A percentile compares a stretch with the other conserved stretches of the same genome.
Conservation (phyloP, 2,888 invertebrate genomes). For the Galerucella nymphaeae region DNA sequence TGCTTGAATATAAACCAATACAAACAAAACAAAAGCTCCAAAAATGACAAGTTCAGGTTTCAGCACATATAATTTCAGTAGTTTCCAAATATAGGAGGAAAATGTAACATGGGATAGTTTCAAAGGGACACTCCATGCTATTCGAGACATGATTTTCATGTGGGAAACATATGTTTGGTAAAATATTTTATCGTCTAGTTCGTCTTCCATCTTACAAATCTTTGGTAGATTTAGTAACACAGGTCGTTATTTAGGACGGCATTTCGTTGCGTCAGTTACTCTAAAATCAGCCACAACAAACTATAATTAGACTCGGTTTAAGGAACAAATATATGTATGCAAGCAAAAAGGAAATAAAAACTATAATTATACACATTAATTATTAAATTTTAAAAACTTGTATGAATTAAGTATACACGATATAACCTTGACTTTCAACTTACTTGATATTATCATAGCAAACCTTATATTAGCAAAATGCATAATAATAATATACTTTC, state of each 20-base stretch:
- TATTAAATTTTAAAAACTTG: neutral
- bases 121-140: conserved; percentile 81
- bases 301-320: conserved; percentile 41
- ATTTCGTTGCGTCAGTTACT: conserved; percentile 45
- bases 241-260: conserved; percentile 41
- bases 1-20: conserved; percentile 84
- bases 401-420: neutral
- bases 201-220: conserved; percentile 82
- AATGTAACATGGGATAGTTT: conserved; percentile 72
- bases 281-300: conserved; percentile 43
- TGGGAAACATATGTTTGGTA: conserved; percentile 89
- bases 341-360: neutral
- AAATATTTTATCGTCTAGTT: conserved; percentile 87
- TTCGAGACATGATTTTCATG: conserved; percentile 85
- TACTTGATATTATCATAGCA: neutral
- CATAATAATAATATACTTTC: neutral
- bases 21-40: conserved; percentile 75
- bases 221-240: conserved; percentile 32
- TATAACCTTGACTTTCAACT: neutral
- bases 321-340: neutral
- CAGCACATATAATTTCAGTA: conserved; percentile 81
- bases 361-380: neutral
- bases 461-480: neutral
- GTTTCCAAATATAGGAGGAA: conserved; percentile 80
- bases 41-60: conserved; percentile 84